Evolutionary conservation across 2,888 invertebrate species (phyloP).

Genomic region (Diplolepis rosae): DNA sequence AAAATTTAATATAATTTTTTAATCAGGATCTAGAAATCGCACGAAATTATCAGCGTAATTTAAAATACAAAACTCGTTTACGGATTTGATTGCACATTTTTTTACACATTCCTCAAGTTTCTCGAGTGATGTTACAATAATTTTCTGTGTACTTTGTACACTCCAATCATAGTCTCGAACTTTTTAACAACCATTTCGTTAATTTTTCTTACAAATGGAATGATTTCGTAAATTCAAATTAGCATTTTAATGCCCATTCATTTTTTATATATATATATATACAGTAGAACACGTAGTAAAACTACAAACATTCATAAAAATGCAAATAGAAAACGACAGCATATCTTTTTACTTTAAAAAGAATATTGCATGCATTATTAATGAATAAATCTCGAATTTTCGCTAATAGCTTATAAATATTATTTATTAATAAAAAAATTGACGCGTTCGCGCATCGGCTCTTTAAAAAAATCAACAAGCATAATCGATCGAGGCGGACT

Average conservation of each 20-base stretch:
- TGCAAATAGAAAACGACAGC: conserved; percentile 21
- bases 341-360: conserved; percentile 8
- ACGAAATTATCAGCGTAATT: too few relatives aligned
- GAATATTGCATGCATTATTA: conserved; percentile 19
- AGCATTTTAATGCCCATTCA: conserved; percentile 8
- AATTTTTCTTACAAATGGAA: not conserved
- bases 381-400: conserved; percentile 7
- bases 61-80: too few relatives aligned
- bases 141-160: too few relatives aligned
- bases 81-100: too few relatives aligned
- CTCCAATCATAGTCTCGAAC: too few relatives aligned
- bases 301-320: conserved; percentile 24
- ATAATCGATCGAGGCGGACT: too few relatives aligned
- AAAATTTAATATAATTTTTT: not conserved
- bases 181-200: not conserved
- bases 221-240: conserved; percentile 5
- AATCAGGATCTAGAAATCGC: too few relatives aligned
- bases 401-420: not conserved
- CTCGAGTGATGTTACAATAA: too few relatives aligned
- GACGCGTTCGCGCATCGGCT: not conserved
- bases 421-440: not conserved
- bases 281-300: conserved; percentile 24
- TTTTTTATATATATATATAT: not conserved
- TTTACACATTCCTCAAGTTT: too few relatives aligned
- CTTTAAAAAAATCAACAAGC: not conserved